phyloP scores from a whole-genome alignment of 2,888 invertebrate genomes.

The Dryococelus australis region DNA sequence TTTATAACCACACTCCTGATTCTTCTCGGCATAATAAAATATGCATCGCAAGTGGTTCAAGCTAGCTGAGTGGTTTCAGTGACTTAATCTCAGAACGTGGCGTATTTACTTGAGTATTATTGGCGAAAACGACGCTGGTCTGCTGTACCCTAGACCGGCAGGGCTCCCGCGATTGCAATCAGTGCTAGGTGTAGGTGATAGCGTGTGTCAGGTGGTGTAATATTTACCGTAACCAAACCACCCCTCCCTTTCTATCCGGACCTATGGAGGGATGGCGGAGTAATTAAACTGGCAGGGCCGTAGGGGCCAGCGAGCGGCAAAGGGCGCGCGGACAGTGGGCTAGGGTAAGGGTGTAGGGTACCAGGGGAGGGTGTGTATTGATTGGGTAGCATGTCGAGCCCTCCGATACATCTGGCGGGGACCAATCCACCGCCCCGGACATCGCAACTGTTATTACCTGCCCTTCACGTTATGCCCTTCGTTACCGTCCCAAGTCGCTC shows the following conservation, averaged over 20 bases:
- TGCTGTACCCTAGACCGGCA: neutral
- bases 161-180: neutral
- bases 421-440: neutral
- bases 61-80: too few species aligned
- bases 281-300: constrained; percentile 9
- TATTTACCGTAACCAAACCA: neutral
- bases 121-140: too few species aligned
- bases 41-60: too few species aligned
- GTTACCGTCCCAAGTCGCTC: neutral
- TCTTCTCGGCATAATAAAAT: too few species aligned
- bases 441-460: neutral
- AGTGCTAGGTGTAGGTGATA: neutral
- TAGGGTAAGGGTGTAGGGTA: neutral
- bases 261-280: neutral
- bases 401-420: neutral
- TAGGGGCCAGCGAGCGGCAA: neutral
- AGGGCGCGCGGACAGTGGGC: neutral
- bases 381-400: neutral
- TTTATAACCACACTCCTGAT: too few species aligned
- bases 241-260: neutral
- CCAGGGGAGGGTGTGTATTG: neutral
- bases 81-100: too few species aligned
- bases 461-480: neutral
- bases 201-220: constrained; percentile 16
- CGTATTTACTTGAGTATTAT: too few species aligned